Evolutionary conservation across 2,888 invertebrate genomes (phyloP), one percentile per base, ranked within the genome.

Genomic region (Lasioglossum morio): DNA sequence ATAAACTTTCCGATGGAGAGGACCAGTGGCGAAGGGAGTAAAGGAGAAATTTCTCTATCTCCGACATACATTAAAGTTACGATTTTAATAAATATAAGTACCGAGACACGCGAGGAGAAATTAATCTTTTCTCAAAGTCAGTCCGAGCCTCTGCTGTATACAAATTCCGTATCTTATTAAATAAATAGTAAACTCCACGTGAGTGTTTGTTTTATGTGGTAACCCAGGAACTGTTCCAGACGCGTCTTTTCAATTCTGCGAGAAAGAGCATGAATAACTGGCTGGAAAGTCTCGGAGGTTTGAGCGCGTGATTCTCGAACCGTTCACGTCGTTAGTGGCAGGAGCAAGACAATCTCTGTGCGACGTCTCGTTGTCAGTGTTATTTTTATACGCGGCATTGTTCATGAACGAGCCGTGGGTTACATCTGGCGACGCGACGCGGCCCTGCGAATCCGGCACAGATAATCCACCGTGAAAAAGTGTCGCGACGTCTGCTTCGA

Each of bases 381-480:
- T 57, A 57, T 57, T 57, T 57, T 57, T n/a, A 57, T 57, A n/a
- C n/a, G 57, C 57, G 63, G 57, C 72, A 34, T 78, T 77, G 53
- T 78, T 88, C 70, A 53, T 30, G 5, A 40, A 60, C 53, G 27
- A 53, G 70, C 48, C 40, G 34, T 43, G 4, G 10, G 46, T 57
- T 34, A 3, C 57, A 4, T 19, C 66, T n/a, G 19, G 19, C 27
- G 23, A 30, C 2, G 19, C 4, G 16, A 16, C 43, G 43, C 16
- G 43, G 48, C 63, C 16, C 30, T 34, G 40, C 48, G 34, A 72
- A 7, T 2, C 23, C 43, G 34, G 34, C 23, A 84, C 46, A 72
- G 66, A 77, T 69, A 60, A 79, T 79, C 69, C 27, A 23, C 4
- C 73, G 40, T 60, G 73, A 79, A 73, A 85, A 79, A 69, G 69